Conservation (phyloP, 1,140 invertebrate genomes). For the Dermatophagoides farinae region DNA sequence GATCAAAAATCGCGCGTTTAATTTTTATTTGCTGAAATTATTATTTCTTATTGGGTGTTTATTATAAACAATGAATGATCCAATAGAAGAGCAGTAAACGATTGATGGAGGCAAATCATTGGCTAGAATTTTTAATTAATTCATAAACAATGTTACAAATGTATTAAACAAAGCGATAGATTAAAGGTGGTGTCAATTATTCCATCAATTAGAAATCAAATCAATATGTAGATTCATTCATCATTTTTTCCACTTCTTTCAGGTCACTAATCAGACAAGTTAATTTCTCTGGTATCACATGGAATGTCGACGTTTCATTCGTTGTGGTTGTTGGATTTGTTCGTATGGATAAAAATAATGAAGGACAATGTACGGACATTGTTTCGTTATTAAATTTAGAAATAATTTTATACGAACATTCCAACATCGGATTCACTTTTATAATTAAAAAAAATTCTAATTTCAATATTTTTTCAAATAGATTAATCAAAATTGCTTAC, state of each 20-base stretch:
- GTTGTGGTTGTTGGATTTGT: not conserved
- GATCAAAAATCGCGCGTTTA: too few relatives aligned
- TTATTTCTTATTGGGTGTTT: too few relatives aligned
- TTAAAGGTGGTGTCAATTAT: too few relatives aligned
- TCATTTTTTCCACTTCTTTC: not conserved
- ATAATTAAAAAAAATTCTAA: not conserved
- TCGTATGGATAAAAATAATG: not conserved
- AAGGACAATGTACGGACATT: not conserved
- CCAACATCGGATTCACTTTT: not conserved
- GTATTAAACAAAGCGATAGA: too few relatives aligned
- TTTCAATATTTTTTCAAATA: not conserved
- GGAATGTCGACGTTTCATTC: not conserved
- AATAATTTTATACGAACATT: not conserved
- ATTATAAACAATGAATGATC: too few relatives aligned
- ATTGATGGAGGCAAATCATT: too few relatives aligned
- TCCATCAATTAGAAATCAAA: too few relatives aligned
- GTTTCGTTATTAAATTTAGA: not conserved
- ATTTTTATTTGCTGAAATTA: too few relatives aligned
- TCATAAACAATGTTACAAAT: too few relatives aligned
- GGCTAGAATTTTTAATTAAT: too few relatives aligned
- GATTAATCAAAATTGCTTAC: slow-evolving; percentile 13
- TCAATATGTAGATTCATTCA: not conserved
- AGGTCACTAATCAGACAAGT: not conserved
- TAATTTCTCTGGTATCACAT: not conserved
- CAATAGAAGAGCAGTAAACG: too few relatives aligned